phyloP scores from a whole-genome alignment of 2,797 vertebrate species.

The Alcedo atthis region DNA sequence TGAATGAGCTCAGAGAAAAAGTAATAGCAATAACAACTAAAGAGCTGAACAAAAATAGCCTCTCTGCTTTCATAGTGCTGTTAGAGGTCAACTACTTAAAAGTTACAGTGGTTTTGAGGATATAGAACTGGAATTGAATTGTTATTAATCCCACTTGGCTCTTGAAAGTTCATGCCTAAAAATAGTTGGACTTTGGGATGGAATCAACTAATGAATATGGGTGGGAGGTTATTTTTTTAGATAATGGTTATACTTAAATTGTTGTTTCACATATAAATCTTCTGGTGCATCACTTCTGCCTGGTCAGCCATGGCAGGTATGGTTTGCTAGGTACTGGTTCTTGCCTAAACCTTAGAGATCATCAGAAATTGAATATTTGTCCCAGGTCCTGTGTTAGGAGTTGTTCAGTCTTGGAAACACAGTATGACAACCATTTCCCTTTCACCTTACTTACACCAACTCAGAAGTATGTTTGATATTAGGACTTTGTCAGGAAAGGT shows the following conservation, averaged over 20 bases:
- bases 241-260: neutral
- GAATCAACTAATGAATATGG: neutral
- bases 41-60: constrained; percentile 42
- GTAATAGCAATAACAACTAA: constrained; percentile 28
- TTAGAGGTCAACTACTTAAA: constrained; percentile 49
- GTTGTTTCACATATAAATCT: neutral
- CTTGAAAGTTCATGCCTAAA: constrained; percentile 38
- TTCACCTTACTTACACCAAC: neutral
- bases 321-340: neutral
- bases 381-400: neutral
- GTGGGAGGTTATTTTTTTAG: neutral
- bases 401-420: neutral
- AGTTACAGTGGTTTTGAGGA: constrained; percentile 23
- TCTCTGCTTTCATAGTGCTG: constrained; percentile 27
- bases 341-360: neutral
- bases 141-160: constrained; percentile 1
- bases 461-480: neutral
- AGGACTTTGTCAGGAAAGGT: neutral
- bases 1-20: constrained; percentile 51
- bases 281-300: neutral
- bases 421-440: neutral
- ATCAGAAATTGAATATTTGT: neutral
- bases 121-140: neutral
- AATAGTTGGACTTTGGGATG: neutral
- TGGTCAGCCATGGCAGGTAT: neutral